These are phyloP conservation scores for Trematocara marginatum DNA, from an alignment of 2,113 vertebrate species.

Conservation along the genomic window DNA sequence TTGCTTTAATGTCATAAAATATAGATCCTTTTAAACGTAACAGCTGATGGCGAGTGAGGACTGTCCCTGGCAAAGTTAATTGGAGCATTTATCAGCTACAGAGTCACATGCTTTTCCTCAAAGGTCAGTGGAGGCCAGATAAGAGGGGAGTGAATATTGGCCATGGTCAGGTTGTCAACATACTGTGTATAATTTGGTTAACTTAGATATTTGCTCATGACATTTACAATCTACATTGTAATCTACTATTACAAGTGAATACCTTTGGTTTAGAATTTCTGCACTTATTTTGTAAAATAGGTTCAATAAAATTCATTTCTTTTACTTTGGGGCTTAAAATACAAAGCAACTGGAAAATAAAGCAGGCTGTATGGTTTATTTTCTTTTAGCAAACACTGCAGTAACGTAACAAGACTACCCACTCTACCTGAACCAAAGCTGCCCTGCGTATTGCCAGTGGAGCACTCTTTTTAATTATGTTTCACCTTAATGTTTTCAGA, in stretches of 20 bases:
- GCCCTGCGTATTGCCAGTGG: not conserved
- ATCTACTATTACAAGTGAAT: not conserved
- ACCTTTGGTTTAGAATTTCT: not conserved
- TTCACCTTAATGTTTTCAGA: not conserved
- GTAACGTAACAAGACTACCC: not conserved
- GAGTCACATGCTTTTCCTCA: not conserved
- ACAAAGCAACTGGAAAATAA: not conserved
- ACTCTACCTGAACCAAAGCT: not conserved
- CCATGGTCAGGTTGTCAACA: not conserved
- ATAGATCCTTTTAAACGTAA: not conserved
- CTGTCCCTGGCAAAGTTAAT: not conserved
- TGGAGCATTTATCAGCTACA: not conserved
- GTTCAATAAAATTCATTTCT: not conserved
- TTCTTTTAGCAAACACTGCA: not conserved
- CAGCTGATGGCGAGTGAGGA: not conserved
- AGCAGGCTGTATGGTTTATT: not conserved
- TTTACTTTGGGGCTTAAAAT: not conserved
- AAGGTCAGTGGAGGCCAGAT: not conserved
- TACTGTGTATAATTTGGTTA: not conserved
- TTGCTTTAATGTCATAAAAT: not conserved
- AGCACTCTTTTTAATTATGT: not conserved
- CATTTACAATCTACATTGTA: not conserved
- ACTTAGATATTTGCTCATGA: not conserved
- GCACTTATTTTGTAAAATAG: not conserved
- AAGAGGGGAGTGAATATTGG: not conserved